These are phyloP conservation scores for Mycteria americana DNA, from an alignment of 2,797 vertebrate genomes.

Conservation along the genomic window DNA sequence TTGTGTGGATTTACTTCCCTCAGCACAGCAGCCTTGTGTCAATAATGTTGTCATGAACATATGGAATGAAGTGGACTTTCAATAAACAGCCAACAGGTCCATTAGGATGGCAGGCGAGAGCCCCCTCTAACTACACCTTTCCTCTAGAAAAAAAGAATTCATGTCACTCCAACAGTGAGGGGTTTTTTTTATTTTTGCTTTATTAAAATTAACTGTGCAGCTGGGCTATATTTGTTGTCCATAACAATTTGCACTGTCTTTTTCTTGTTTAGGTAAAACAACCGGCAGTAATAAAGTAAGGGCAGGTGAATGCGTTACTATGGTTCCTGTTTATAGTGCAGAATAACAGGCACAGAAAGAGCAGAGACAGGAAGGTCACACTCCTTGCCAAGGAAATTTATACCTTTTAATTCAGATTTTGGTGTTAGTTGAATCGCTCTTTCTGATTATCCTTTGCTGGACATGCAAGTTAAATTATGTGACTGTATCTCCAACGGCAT, in stretches of 20 bases:
- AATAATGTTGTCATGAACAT: not conserved
- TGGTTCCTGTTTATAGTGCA: constrained; percentile 62
- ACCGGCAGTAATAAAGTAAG: constrained; percentile 42
- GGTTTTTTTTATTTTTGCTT: not conserved
- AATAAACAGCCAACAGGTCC: not conserved
- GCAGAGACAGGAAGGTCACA: not conserved
- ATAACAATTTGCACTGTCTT: constrained; percentile 4
- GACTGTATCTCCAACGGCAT: not conserved
- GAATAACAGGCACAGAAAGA: constrained; percentile 5
- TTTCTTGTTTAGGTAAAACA: constrained; percentile 71
- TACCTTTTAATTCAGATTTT: not conserved
- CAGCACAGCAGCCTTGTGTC: not conserved
- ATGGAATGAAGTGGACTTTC: not conserved
- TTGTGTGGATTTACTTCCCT: not conserved
- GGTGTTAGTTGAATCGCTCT: not conserved
- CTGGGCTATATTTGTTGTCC: constrained; percentile 18
- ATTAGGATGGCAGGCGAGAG: not conserved
- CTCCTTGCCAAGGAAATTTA: not conserved
- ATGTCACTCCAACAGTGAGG: not conserved
- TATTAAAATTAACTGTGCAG: constrained; percentile 23
- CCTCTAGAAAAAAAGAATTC: not conserved
- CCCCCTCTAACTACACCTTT: not conserved
- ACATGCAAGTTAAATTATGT: not conserved
- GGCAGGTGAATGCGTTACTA: constrained; percentile 67
- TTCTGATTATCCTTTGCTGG: not conserved